Percentiles rank a stretch among this genome's conserved stretches.
Evolutionary conservation across 2,888 invertebrate genomes (phyloP).

Genomic region (Sylvicola fuscatus): DNA sequence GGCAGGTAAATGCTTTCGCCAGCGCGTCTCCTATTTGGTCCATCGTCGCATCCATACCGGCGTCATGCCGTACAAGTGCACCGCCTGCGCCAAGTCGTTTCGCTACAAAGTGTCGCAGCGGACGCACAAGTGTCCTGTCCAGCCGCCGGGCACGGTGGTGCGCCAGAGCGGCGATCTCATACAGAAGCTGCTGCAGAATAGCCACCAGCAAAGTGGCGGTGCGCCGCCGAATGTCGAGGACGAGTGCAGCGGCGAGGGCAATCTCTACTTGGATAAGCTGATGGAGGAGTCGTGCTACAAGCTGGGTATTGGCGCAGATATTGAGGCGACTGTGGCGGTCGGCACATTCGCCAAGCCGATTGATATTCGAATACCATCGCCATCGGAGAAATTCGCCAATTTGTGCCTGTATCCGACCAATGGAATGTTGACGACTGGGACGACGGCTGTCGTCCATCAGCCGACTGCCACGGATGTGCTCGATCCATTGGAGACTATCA

Average conservation of each 20-base stretch:
- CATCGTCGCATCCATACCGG: conserved; percentile 67
- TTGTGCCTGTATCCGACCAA: too few species aligned
- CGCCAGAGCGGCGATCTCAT: conserved; percentile 29
- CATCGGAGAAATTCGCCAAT: too few species aligned
- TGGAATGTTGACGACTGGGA: too few species aligned
- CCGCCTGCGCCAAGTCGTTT: conserved; percentile 58
- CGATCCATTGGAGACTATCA: too few species aligned
- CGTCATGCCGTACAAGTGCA: conserved; percentile 70
- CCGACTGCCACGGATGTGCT: too few species aligned
- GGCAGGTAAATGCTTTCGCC: conserved; percentile 68
- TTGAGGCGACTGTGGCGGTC: too few species aligned
- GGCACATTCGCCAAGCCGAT: too few species aligned
- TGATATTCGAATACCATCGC: too few species aligned
- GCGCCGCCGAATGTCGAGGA: conserved; percentile 1
- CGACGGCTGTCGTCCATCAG: too few species aligned
- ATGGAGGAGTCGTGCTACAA: conserved; percentile 23
- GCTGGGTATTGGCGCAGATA: conserved; percentile 15
- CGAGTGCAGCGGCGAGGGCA: conserved; percentile 3
- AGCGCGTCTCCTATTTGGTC: conserved; percentile 67
- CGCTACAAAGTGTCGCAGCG: conserved; percentile 71
- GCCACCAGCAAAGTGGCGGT: conserved; percentile 17
- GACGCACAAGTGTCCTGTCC: conserved; percentile 53
- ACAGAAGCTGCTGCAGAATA: conserved; percentile 24
- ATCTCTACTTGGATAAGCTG: conserved; percentile 22
- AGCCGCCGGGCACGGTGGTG: conserved; percentile 35